These are phyloP conservation scores for Phrynocephalus forsythii DNA, from an alignment of 2,797 vertebrate genomes.

Conservation along the genomic window DNA sequence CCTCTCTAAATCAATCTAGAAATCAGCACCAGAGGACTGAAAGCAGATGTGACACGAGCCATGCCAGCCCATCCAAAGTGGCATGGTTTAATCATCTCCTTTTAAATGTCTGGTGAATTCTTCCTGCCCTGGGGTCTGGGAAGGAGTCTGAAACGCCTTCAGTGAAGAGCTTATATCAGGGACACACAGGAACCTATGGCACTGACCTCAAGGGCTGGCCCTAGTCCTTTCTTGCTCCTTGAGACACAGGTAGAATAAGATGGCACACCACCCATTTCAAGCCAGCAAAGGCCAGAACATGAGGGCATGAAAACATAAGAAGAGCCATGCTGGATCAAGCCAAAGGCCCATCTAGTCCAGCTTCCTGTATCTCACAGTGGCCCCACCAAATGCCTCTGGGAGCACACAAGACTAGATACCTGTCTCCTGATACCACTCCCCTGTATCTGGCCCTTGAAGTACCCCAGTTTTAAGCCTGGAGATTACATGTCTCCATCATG, in stretches of 20 bases:
- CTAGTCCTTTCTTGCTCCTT: not conserved
- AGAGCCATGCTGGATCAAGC: too few species aligned
- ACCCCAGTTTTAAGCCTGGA: too few species aligned
- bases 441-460: too few species aligned
- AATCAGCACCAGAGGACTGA: constrained; percentile 28
- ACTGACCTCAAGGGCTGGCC: not conserved
- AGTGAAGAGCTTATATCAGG: constrained; percentile 1
- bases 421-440: too few species aligned
- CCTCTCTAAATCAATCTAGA: constrained; percentile 69
- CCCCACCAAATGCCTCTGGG: too few species aligned
- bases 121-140: not conserved
- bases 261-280: not conserved
- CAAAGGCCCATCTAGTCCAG: too few species aligned
- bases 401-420: too few species aligned
- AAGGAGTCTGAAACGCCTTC: not conserved
- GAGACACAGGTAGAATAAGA: not conserved
- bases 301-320: too few species aligned
- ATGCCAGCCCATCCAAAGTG: not conserved
- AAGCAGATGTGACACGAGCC: constrained; percentile 40
- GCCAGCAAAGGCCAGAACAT: not conserved
- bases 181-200: not conserved
- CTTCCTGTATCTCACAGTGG: too few species aligned
- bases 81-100: constrained; percentile 3
- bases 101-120: accelerated
- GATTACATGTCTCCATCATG: too few species aligned